phyloP scores from a whole-genome alignment of 2,113 vertebrate species.

The Lepus europaeus region DNA sequence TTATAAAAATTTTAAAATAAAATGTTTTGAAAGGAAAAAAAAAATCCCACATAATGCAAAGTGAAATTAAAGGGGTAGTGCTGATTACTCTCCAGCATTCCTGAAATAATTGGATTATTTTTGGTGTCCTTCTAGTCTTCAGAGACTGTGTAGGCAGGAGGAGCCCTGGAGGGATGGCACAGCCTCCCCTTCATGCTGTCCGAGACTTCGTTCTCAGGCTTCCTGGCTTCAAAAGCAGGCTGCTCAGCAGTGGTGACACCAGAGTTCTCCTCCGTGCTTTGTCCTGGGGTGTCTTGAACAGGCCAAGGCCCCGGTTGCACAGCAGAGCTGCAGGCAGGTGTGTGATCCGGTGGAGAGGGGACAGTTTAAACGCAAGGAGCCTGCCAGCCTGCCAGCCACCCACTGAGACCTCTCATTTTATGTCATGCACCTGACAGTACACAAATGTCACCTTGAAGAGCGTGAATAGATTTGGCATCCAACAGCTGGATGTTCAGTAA shows the following conservation, averaged over 20 bases:
- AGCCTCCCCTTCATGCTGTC: rapidly evolving
- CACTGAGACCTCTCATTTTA: rapidly evolving
- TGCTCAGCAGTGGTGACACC: not conserved
- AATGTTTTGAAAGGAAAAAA: not conserved
- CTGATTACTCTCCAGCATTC: not conserved
- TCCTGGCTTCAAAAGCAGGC: too few relatives aligned
- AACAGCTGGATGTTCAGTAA: not conserved
- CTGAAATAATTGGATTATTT: not conserved
- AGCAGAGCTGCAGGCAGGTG: rapidly evolving
- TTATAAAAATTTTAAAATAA: not conserved
- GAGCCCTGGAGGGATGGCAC: not conserved
- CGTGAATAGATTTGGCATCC: not conserved
- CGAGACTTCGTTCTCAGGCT: not conserved
- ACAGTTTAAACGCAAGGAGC: rapidly evolving
- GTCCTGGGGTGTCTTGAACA: not conserved
- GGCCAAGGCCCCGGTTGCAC: rapidly evolving
- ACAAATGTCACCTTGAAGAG: not conserved
- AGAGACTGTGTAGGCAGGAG: not conserved
- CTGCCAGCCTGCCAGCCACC: rapidly evolving
- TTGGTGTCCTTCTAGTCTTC: not conserved
- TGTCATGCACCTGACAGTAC: rapidly evolving
- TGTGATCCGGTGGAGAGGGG: rapidly evolving
- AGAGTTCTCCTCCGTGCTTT: not conserved
- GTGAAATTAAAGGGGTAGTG: not conserved
- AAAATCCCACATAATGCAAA: not conserved